Base-by-base conservation (phyloP, 2,888 invertebrate species). In the Erebia ligea region DNA sequence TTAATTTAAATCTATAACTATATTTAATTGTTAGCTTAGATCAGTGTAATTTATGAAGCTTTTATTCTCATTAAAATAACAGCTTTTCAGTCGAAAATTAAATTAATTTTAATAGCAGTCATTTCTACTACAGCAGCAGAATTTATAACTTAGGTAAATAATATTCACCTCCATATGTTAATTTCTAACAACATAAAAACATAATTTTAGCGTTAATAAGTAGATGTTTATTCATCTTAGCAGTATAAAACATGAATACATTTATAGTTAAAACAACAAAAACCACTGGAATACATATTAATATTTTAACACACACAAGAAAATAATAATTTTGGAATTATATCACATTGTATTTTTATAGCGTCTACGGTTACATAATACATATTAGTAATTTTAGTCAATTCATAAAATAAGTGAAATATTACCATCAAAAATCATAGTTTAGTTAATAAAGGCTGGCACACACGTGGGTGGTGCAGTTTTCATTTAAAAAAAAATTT, bases 341-440 rank as follows among this genome's bases (percentile, higher is more conserved):
- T 87, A 87, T 87, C 87, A 87, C 87, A 86, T 81, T 77, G 72
- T 74, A 61, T 74, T 80, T 70, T 80, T 82, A 83, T 82, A 82
- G 78, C 76, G 78, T 81, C 77, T 77, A 76, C 15, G 65, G 50
- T 52, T 69, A 54, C 61, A 67, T 45, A 21, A 11, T 25, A 25
- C 25, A 34, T 17, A 62, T 62, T 68, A 70, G 63, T 59, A 40
- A 64, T 65, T 50, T 65, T 56, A 70, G 61, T 68, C 21, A 25
- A 69, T 48, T 48, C 13, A 34, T 42, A 17, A 17, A 25, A 62
- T 61, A 19, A 17, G 45, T 40, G 17, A 17, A 59, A 59, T n/a
- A 59, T 17, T 59, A 59, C 40, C 17, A 17, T 17, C 58, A n/a
- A 59, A 40, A 17, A 59, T 59, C 10, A 40, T 17, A 59, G 17